These are phyloP conservation scores for Eupeodes latifasciatus DNA, from an alignment of 2,888 invertebrate genomes.

Conservation along the genomic window DNA sequence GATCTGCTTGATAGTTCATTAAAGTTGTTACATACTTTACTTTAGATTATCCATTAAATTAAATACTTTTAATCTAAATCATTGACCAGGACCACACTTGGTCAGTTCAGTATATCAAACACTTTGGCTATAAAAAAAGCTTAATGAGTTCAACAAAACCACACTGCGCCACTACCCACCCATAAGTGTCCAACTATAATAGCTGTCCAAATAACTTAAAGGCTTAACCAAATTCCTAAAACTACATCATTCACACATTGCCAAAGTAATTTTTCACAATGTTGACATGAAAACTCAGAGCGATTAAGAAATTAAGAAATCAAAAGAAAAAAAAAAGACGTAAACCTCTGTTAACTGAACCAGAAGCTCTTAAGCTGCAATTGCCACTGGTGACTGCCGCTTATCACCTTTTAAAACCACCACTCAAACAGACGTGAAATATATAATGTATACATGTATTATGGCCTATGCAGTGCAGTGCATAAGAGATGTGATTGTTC, in stretches of 20 bases:
- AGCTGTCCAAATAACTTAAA: conserved; percentile 45
- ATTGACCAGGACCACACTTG: neutral
- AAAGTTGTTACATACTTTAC: neutral
- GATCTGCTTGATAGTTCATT: neutral
- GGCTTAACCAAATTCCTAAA: conserved; percentile 44
- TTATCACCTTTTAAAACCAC: conserved; percentile 58
- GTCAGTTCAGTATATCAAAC: conserved; percentile 3
- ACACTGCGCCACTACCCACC: conserved; percentile 25
- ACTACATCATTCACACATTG: conserved; percentile 51
- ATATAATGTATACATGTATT: neutral
- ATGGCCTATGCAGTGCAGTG: neutral
- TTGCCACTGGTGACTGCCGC: conserved; percentile 60
- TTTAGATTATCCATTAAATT: conserved; percentile 3
- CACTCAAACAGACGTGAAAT: conserved; percentile 46
- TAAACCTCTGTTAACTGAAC: conserved; percentile 19
- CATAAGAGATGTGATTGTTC: conserved; percentile 39
- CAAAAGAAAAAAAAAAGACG: conserved; percentile 15
- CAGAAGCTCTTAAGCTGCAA: conserved; percentile 54
- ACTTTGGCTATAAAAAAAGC: conserved; percentile 1
- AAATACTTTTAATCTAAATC: neutral
- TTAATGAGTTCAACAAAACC: conserved; percentile 34
- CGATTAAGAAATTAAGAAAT: conserved; percentile 36
- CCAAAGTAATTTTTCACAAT: conserved; percentile 42
- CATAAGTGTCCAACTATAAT: conserved; percentile 37
- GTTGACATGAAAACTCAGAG: conserved; percentile 42